A percentile compares a stretch with the other conserved stretches of the same genome.
Conservation (phyloP, 2,113 vertebrate genomes). For the Apaloderma vittatum region DNA sequence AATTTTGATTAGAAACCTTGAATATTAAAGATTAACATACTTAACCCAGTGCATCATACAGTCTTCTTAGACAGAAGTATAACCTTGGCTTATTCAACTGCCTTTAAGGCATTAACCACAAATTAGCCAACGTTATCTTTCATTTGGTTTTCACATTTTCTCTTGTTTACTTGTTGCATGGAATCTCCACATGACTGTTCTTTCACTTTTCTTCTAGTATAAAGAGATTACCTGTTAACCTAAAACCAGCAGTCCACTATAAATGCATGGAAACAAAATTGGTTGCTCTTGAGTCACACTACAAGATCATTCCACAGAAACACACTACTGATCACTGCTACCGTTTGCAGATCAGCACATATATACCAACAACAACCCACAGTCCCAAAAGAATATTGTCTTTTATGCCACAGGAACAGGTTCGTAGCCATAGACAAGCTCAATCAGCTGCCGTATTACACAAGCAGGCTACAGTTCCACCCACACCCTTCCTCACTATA, state of each 20-base stretch:
- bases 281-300: neutral
- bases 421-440: neutral
- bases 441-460: neutral
- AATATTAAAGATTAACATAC: neutral
- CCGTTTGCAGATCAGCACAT: rapidly evolving
- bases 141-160: neutral
- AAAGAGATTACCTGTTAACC: neutral
- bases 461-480: neutral
- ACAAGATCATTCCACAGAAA: neutral
- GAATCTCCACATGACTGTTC: neutral
- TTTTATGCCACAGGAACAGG: neutral
- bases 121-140: neutral
- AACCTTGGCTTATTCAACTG: neutral
- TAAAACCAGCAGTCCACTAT: neutral
- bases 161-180: neutral
- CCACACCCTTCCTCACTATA: neutral
- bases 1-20: neutral
- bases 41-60: neutral
- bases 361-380: neutral
- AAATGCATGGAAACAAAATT: neutral
- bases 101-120: neutral
- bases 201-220: neutral
- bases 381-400: neutral
- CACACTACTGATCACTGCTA: neutral
- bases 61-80: neutral